These are phyloP conservation scores for Liasis olivaceus DNA, from an alignment of 2,797 vertebrate species.

Conservation along the genomic window DNA sequence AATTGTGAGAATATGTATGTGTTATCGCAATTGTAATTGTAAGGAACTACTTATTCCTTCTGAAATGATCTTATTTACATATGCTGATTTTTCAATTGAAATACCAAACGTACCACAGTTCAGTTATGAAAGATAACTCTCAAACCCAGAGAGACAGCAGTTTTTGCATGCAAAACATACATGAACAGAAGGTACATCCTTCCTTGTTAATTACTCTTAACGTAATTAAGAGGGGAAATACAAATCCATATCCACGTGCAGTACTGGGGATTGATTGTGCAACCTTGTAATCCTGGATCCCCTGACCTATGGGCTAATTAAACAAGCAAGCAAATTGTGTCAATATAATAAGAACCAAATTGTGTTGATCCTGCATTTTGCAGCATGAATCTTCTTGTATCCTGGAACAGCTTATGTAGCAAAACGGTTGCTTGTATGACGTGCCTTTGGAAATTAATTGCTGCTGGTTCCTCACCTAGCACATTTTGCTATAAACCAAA, in stretches of 20 bases:
- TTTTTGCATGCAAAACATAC: not conserved
- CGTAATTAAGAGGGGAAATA: not conserved
- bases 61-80: not conserved
- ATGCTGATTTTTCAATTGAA: not conserved
- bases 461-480: not conserved
- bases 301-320: not conserved
- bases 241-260: not conserved
- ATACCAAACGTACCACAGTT: not conserved
- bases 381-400: not conserved
- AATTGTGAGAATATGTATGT: not conserved
- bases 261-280: not conserved
- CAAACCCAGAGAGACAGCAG: too few species aligned
- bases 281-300: not conserved
- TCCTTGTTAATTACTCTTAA: not conserved
- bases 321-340: not conserved
- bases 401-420: not conserved
- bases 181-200: too few species aligned
- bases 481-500: not conserved
- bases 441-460: not conserved
- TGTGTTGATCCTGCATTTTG: not conserved
- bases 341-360: not conserved
- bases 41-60: not conserved
- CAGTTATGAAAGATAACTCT: not conserved
- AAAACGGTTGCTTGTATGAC: not conserved
- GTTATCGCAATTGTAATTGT: too few species aligned